Base-by-base conservation (phyloP, 2,113 vertebrate species). In the Cyphomyrus plagiostoma region DNA sequence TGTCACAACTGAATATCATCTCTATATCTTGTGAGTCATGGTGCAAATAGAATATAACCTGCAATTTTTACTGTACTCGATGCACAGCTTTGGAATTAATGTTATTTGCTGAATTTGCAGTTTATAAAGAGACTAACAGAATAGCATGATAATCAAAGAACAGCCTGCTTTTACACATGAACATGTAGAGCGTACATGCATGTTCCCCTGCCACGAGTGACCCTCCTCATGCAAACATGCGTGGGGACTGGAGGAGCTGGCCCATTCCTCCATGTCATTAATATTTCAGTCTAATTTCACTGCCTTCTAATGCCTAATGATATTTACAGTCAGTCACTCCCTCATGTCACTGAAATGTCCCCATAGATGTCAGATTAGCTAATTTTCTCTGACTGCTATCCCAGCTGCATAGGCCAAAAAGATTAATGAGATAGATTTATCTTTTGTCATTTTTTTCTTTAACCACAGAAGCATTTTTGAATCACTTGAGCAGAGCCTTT, bases 371-470 rank as follows among this genome's bases (percentile, higher is more conserved):
- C 89, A 93, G 92, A 91, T 92, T 91, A 74, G 93, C 91, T 92
- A 91, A 91, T 95, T 93, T 92, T 91, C 92, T 93, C 92, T 92
- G 92, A 95, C 94, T 92, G 92, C 93, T 93, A 93, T 94, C 89
- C 92, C 93, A 95, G 92, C 92, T 94, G 90, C 91, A 90, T 93
- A 95, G 94, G 95, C 94, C 92, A 95, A 52, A 92, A 92, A 93
- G 93, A 95, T 95, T 96, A 95, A 96, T 95, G 95, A 95, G 94
- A 94, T 92, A 94, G 93, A 96, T 96, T 95, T 94, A 95, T 96
- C 95, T 95, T 95, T 94, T 92, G 93, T 93, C 91, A 92, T 88
- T 92, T 92, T 93, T 95, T 93, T 94, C 95, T 94, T 94, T 91
- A 92, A 92, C 92, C 48, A 52, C 23, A 35, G 85, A 87, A 48